These are phyloP conservation scores for Napeogenes sylphis DNA, from an alignment of 2,888 invertebrate species.

Conservation along the genomic window DNA sequence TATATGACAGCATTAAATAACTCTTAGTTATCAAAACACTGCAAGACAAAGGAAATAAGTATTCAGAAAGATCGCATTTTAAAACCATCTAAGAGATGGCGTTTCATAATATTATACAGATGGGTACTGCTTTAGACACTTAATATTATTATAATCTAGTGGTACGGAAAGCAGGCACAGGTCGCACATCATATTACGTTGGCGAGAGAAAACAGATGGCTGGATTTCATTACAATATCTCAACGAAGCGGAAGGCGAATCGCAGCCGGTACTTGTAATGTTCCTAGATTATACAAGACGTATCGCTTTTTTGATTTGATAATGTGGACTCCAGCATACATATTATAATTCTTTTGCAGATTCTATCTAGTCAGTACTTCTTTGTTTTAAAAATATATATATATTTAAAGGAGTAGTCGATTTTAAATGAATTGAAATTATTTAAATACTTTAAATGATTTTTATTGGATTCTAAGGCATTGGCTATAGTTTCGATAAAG, in stretches of 20 bases:
- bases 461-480: too few species aligned
- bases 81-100: background rate
- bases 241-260: conserved; percentile 62
- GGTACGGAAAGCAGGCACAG: conserved; percentile 53
- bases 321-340: conserved; percentile 37
- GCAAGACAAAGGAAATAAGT: background rate
- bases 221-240: conserved; percentile 73
- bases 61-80: conserved; percentile 5
- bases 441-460: too few species aligned
- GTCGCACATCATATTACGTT: conserved; percentile 59
- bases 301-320: conserved; percentile 47
- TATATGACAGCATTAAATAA: conserved; percentile 12
- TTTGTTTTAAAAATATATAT: too few species aligned
- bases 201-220: conserved; percentile 71
- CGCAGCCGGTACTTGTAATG: conserved; percentile 60
- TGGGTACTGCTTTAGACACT: conserved; percentile 19
- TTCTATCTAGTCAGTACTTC: background rate
- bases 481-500: too few species aligned
- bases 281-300: conserved; percentile 61
- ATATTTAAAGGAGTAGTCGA: too few species aligned
- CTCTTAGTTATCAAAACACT: background rate
- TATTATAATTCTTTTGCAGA: conserved; percentile 11
- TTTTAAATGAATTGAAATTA: too few species aligned
- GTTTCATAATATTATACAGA: conserved; percentile 16
- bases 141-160: conserved; percentile 37